Percentiles rank a stretch among this genome's conserved stretches.
Evolutionary conservation across 2,113 vertebrate genomes (phyloP).

Genomic region (Solenodon paradoxus): DNA sequence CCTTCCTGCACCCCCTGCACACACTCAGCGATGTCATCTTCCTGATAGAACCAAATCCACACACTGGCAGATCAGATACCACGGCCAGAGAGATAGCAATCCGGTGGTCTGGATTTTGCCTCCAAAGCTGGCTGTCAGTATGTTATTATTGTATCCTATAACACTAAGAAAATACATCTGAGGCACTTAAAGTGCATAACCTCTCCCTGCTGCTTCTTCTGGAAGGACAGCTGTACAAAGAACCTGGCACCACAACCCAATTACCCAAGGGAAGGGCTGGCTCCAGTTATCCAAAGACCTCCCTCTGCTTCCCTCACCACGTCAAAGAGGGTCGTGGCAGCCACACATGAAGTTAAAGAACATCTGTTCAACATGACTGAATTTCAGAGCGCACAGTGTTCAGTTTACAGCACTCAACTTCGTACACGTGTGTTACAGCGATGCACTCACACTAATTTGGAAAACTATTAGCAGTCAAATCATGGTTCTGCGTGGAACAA

Average conservation of each 20-base stretch:
- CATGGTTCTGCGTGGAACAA: background rate
- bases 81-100: background rate
- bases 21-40: background rate
- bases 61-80: background rate
- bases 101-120: background rate
- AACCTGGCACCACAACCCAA: background rate
- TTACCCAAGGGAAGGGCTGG: background rate
- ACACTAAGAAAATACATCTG: background rate
- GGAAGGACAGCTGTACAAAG: background rate
- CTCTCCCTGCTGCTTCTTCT: no score
- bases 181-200: background rate
- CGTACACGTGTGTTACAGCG: background rate
- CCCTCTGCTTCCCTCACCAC: background rate
- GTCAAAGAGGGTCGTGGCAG: background rate
- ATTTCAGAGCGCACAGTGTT: background rate
- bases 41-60: background rate
- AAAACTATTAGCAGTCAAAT: background rate
- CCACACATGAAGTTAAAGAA: background rate
- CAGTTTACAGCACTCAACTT: background rate
- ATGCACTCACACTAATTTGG: background rate
- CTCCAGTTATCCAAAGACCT: rapidly evolving
- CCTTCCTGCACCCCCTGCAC: no score
- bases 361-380: no score
- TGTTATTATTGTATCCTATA: background rate
- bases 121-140: background rate